Base-by-base conservation (phyloP, 2,888 invertebrate species). In the Callyntrura sp. region DNA sequence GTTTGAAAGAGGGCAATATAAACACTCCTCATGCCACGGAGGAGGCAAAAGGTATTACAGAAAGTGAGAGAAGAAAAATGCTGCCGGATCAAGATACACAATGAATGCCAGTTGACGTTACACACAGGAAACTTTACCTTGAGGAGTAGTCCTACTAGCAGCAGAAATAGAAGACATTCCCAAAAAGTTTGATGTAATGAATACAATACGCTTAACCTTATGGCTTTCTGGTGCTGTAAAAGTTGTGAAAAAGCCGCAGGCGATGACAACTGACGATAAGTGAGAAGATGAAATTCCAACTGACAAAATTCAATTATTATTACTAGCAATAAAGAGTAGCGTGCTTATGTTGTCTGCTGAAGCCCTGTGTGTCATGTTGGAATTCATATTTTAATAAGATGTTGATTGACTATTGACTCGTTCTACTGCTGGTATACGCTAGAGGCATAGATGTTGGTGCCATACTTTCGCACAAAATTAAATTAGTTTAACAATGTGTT, bases 271-370 rank as follows among this genome's bases (percentile, higher is more conserved):
- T n/a, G 11, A 55, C 55, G 11, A 55, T n/a, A 45, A 14, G 5
- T 25, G 25, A 62, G 43, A 68, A 70, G 43, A 70, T 70, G 70
- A 70, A 45, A 70, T 70, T 70, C 2, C 70, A 70, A 70, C 17
- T 20, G 65, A 65, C 14, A n/a, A 45, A 70, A 70, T 70, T 17
- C 70, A 70, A 70, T 70, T 65, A 11, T 65, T 57, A 57, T 4
- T 28, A 6, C 12, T 70, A 0, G 17, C 35, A 45, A 70, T 70
- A 45, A 45, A 70, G 70, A n/a, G n/a, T n/a, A n/a, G n/a, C n/a
- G n/a, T n/a, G n/a, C n/a, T n/a, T n/a, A n/a, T n/a, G n/a, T n/a
- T n/a, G n/a, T n/a, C n/a, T n/a, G n/a, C n/a, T n/a, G n/a, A n/a
- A n/a, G n/a, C n/a, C n/a, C n/a, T n/a, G n/a, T n/a, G n/a, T n/a